Evolutionary conservation across 1,140 invertebrate species (phyloP).

Genomic region (Pomacea maculata): DNA sequence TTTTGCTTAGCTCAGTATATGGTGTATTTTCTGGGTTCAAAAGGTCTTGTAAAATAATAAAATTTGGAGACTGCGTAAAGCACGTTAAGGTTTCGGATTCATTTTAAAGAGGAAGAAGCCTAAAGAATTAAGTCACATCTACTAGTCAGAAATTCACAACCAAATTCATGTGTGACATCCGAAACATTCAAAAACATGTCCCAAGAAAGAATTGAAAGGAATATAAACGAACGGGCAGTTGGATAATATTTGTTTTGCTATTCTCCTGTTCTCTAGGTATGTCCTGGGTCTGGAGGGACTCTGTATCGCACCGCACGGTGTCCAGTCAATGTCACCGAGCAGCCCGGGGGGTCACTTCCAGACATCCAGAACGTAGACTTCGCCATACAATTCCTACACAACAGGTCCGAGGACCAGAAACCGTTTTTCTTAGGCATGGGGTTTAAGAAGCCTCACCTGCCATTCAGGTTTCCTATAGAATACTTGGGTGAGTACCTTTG

Average conservation of each 20-base stretch:
- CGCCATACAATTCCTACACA: slow-evolving; percentile 75
- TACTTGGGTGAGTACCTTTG: slow-evolving; percentile 13
- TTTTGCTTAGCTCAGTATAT: too few species aligned
- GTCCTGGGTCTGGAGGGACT: slow-evolving; percentile 67
- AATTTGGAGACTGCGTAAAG: too few species aligned
- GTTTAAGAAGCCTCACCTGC: slow-evolving; percentile 40
- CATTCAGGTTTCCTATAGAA: slow-evolving; percentile 37
- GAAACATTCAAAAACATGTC: too few species aligned
- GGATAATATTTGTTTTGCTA: slow-evolving; percentile 22
- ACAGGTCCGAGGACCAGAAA: slow-evolving; percentile 64
- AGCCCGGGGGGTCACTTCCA: slow-evolving; percentile 78
- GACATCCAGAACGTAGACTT: slow-evolving; percentile 74
- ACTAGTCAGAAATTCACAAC: too few species aligned
- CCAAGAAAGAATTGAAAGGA: too few species aligned
- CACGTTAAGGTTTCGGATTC: too few species aligned
- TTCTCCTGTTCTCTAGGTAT: slow-evolving; percentile 69
- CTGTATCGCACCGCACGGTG: slow-evolving; percentile 77
- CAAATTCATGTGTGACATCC: too few species aligned
- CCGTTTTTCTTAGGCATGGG: slow-evolving; percentile 44
- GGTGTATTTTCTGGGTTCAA: too few species aligned
- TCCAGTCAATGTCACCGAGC: slow-evolving; percentile 76
- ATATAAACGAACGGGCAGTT: too few species aligned
- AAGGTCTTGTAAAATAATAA: too few species aligned
- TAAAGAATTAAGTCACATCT: too few species aligned
- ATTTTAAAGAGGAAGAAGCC: too few species aligned